phyloP scores from a whole-genome alignment of 2,888 invertebrate genomes.

The Anoplius nigerrimus region DNA sequence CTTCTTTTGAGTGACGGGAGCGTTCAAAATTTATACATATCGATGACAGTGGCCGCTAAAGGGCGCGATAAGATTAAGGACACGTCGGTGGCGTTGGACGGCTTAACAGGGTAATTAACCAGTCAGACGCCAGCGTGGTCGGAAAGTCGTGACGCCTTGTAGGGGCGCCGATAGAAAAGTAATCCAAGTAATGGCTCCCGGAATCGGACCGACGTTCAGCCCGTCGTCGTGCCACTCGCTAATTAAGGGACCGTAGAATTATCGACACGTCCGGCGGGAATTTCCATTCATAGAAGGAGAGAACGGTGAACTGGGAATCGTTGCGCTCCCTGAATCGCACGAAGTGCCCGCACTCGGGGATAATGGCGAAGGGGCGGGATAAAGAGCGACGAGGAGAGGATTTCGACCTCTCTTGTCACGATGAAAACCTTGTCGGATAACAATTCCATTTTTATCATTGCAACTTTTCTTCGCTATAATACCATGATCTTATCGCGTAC shows the following conservation, averaged over 20 bases:
- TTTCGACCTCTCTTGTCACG: too few relatives aligned
- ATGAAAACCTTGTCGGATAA: too few relatives aligned
- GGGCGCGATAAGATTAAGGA: too few relatives aligned
- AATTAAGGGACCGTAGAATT: conserved; percentile 57
- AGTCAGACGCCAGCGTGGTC: conserved; percentile 17
- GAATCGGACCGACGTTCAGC: conserved; percentile 28
- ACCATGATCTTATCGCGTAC: too few relatives aligned
- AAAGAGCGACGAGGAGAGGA: not conserved
- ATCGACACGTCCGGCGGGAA: conserved; percentile 48
- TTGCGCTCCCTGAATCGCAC: not conserved
- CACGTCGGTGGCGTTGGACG: too few relatives aligned
- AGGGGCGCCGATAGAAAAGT: conserved; percentile 55
- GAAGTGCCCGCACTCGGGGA: not conserved
- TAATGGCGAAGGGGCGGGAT: not conserved
- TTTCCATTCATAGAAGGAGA: conserved; percentile 24
- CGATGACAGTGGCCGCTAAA: too few relatives aligned
- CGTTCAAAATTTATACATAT: too few relatives aligned
- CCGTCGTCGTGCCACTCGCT: conserved; percentile 38
- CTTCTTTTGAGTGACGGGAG: too few relatives aligned
- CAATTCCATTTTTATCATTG: too few relatives aligned
- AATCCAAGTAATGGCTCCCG: conserved; percentile 61
- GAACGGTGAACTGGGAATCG: conserved; percentile 7
- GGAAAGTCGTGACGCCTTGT: conserved; percentile 26
- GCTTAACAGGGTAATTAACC: conserved; percentile 28
- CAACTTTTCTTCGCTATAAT: too few relatives aligned